phyloP scores from a whole-genome alignment of 2,113 vertebrate species.

The Gobius niger region DNA sequence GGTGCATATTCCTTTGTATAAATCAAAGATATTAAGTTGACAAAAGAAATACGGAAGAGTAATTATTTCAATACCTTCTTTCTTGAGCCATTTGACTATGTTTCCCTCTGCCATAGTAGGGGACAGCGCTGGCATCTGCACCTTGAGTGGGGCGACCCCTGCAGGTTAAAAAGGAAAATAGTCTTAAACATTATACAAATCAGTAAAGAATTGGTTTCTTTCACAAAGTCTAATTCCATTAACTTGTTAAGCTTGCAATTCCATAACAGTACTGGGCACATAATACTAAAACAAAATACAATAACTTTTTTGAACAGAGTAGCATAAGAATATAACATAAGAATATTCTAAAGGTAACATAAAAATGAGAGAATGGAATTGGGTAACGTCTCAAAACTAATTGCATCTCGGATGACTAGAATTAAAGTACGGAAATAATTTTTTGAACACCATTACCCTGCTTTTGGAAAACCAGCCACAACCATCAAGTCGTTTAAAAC shows the following conservation, averaged over 20 bases:
- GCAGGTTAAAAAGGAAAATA: constrained; percentile 42
- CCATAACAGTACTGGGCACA: too few species aligned
- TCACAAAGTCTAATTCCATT: too few species aligned
- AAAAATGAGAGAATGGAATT: background rate
- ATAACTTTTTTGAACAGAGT: too few species aligned
- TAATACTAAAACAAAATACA: too few species aligned
- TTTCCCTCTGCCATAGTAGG: constrained; percentile 98
- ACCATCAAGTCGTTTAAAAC: background rate
- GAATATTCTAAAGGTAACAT: too few species aligned
- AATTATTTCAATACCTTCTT: constrained; percentile 84
- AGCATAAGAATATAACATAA: too few species aligned
- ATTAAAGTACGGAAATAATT: too few species aligned
- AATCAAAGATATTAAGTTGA: background rate
- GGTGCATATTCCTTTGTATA: too few species aligned
- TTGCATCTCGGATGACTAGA: too few species aligned
- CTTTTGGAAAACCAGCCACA: background rate
- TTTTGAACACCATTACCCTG: background rate
- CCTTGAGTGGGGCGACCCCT: constrained; percentile 84
- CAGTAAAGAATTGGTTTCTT: too few species aligned
- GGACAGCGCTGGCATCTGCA: constrained; percentile 96
- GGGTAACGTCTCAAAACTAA: too few species aligned
- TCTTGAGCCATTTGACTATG: constrained; percentile 96
- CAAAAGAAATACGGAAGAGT: background rate
- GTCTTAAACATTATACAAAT: background rate
- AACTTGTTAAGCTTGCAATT: too few species aligned